Base-by-base conservation (phyloP, 2,888 invertebrate genomes). In the Apodemia zela region DNA sequence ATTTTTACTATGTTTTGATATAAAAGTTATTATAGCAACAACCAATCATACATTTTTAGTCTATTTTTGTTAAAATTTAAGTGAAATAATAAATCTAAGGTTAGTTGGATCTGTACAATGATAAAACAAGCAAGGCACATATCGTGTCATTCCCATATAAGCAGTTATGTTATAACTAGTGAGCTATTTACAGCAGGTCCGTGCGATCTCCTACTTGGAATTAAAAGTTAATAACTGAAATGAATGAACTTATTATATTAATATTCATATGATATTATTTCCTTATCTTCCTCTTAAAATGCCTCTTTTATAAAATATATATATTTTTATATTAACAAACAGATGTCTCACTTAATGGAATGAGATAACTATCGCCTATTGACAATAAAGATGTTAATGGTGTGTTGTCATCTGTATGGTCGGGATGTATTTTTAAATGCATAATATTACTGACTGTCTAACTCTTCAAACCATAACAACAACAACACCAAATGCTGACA, bases 181-280 rank as follows among this genome's bases (percentile, higher is more conserved):
- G 45, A 62, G 77, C 81, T 68, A 65, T 59, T 65, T 67, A 65
- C 49, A 63, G 66, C 42, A 42, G 15, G 61, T 61, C 64, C 69
- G 68, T 69, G 69, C 69, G 64, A 61, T 35, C 13, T 18, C n/a
- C 51, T 61, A 51, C 47, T 35, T 29, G 25, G 15, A 42, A 42
- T 42, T 15, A 42, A 42, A 42, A 4, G 13, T 13, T 11, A 38
- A 11, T 15, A 42, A 15, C 3, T 42, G 15, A 42, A 42, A 13
- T 42, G 15, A 42, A 42, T 38, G 13, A 13, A 38, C 11, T 13
- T 38, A 35, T 8, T 38, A 3, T 13, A 11, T 13, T 3, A 38
- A 38, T 4, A 3, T 8, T 33, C 8, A 33, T 10, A 33, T 33
- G 33, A 33, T 10, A 38, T 11, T 13, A 13, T 38, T 38, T 38